A percentile compares a stretch with the other conserved stretches of the same genome.
phyloP scores from a whole-genome alignment of 2,113 vertebrate species.

The Ceyx cyanopectus region DNA sequence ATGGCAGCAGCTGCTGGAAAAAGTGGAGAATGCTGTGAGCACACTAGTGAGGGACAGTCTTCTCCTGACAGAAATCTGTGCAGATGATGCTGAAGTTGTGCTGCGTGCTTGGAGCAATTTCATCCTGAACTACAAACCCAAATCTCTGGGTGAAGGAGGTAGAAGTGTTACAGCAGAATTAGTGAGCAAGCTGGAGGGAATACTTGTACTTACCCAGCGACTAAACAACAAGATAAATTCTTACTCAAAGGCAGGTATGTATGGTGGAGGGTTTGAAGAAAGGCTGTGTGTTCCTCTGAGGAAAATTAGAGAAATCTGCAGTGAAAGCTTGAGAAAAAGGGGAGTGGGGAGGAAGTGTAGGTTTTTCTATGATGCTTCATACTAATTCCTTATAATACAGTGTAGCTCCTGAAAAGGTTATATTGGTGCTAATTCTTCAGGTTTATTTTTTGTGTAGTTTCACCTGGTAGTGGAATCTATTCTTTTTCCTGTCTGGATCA shows the following conservation, averaged over 20 bases:
- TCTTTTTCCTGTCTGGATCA: not conserved
- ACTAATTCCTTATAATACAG: not conserved
- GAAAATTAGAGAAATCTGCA: not conserved
- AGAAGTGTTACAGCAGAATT: slow-evolving; percentile 83
- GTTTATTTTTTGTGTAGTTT: not conserved
- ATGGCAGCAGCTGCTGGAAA: slow-evolving; percentile 90
- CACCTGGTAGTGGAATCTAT: not conserved
- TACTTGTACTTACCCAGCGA: slow-evolving; percentile 89
- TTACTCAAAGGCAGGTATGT: slow-evolving; percentile 83
- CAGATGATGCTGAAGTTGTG: slow-evolving; percentile 90
- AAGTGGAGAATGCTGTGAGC: slow-evolving; percentile 83
- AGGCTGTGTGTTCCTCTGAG: not conserved
- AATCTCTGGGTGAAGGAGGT: slow-evolving; percentile 79
- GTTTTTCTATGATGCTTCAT: not conserved
- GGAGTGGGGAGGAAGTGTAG: too few species aligned
- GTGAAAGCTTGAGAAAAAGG: not conserved
- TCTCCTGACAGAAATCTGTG: slow-evolving; percentile 83
- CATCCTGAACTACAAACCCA: slow-evolving; percentile 85
- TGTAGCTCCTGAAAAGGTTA: not conserved
- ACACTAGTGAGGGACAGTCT: slow-evolving; percentile 87
- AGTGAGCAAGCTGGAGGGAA: slow-evolving; percentile 90
- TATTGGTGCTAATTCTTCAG: not conserved
- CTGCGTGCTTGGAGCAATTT: slow-evolving; percentile 93
- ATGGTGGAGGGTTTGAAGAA: not conserved
- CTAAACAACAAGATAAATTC: slow-evolving; percentile 93